phyloP scores from a whole-genome alignment of 1,140 invertebrate species.

The Papilio helenus region DNA sequence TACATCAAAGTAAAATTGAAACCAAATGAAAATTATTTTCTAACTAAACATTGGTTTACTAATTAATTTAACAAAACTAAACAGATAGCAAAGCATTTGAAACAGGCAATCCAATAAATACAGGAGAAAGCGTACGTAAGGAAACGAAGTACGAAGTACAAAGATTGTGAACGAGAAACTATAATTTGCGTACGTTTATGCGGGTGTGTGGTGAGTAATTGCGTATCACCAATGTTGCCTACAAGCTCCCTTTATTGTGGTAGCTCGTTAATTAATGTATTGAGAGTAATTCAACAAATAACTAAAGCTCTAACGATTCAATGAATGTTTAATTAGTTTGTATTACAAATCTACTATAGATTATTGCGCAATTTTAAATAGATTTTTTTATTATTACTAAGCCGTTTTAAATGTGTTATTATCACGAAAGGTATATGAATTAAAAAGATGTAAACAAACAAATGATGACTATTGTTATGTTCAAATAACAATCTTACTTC shows the following conservation, averaged over 20 bases:
- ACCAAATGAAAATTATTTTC: too few relatives aligned
- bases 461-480: too few relatives aligned
- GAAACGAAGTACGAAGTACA: slow-evolving; percentile 5
- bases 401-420: too few relatives aligned
- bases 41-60: background rate
- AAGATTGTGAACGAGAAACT: slow-evolving; percentile 23
- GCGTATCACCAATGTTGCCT: slow-evolving; percentile 51
- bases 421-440: too few relatives aligned
- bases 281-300: background rate
- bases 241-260: slow-evolving; percentile 49
- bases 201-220: slow-evolving; percentile 58
- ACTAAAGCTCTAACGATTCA: background rate
- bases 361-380: background rate
- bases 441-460: too few relatives aligned
- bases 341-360: background rate
- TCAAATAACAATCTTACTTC: too few relatives aligned
- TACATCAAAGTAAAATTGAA: too few relatives aligned
- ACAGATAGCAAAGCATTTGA: slow-evolving; percentile 1
- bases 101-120: slow-evolving; percentile 12
- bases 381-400: too few relatives aligned
- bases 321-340: background rate
- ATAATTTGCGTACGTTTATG: slow-evolving; percentile 46
- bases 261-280: slow-evolving; percentile 18
- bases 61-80: slow-evolving; percentile 16
- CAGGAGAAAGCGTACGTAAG: slow-evolving; percentile 14